Percentiles rank a stretch among this genome's conserved stretches.
phyloP scores from a whole-genome alignment of 2,888 invertebrate species.

The Drosophila nr. fundita region DNA sequence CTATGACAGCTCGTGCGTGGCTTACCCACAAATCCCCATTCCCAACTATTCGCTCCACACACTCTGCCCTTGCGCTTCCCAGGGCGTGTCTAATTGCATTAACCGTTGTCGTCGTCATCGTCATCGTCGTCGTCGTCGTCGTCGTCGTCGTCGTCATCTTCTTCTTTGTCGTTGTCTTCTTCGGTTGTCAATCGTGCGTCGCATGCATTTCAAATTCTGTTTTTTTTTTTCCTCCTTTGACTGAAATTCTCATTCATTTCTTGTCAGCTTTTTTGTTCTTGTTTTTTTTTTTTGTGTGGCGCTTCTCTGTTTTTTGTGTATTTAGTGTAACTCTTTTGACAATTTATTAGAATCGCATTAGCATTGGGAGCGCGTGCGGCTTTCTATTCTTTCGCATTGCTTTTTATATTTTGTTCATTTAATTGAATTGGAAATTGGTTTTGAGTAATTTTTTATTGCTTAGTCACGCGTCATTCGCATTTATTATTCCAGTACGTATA shows the following conservation, averaged over 20 bases:
- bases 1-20: slow-evolving; percentile 32
- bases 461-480: slow-evolving; percentile 69
- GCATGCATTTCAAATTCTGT: slow-evolving; percentile 51
- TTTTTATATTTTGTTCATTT: slow-evolving; percentile 16
- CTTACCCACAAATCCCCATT: slow-evolving; percentile 6
- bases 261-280: slow-evolving; percentile 26
- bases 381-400: slow-evolving; percentile 20
- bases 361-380: slow-evolving; percentile 55
- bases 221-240: slow-evolving; percentile 33
- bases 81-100: slow-evolving; percentile 67
- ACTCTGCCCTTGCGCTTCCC: slow-evolving; percentile 6
- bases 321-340: slow-evolving; percentile 68
- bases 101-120: slow-evolving; percentile 21
- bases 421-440: slow-evolving; percentile 63
- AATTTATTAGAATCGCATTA: slow-evolving; percentile 69
- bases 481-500: slow-evolving; percentile 13
- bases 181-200: slow-evolving; percentile 62
- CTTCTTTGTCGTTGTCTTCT: slow-evolving; percentile 12
- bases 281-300: slow-evolving; percentile 33
- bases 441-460: slow-evolving; percentile 62
- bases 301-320: slow-evolving; percentile 46
- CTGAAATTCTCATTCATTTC: slow-evolving; percentile 53
- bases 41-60: neutral
- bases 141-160: slow-evolving; percentile 3
- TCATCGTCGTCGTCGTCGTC: slow-evolving; percentile 9